Base-by-base conservation (phyloP, 2,113 vertebrate species). In the Willisornis vidua region DNA sequence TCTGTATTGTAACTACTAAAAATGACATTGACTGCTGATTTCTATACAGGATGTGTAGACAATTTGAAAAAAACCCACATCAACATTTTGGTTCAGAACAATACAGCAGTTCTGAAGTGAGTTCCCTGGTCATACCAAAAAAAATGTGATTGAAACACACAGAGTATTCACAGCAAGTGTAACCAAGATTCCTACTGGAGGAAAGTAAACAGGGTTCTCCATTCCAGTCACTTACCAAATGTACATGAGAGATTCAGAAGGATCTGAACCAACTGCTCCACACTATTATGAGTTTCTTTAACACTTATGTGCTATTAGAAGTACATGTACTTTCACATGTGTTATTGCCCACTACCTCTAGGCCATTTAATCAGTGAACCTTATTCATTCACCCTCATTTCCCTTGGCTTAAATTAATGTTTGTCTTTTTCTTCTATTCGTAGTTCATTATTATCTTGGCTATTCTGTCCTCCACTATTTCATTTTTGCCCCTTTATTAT, bases 141-240 rank as follows among this genome's bases (percentile, higher is more conserved):
- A 65, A 57, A 28, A 0, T 0, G 1, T 13, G 6, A 37, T 49
- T 41, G 33, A 77, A 67, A 26, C 5, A 39, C 9, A 57, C 14
- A 55, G 3, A 58, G 3, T 33, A 22, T 31, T 58, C 51, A 62
- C 67, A 55, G 6, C 0, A 1, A 85, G 3, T 43, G 12, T 13
- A 70, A 58, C 3, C 6, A 54, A 57, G 16, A 39, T 52, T 78
- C 8, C 1, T 87, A 84, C 72, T 74, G 37, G 23, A 81, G 15
- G 14, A 73, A 76, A 43, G 7, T 8, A 70, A 68, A 86, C 11
- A 52, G 46, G 4, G 6, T 45, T 86, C 9, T 92, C 28, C 6
- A 23, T 86, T 92, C 28, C 31, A 73, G 14, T 57, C 80, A 10
- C 24, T 76, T n/a, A 59, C 7, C 13, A 57, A 55, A 61, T 15